Percentiles rank a stretch among this genome's conserved stretches.
These are phyloP conservation scores for Xanthorhoe designata DNA, from an alignment of 2,888 invertebrate genomes.

Conservation along the genomic window DNA sequence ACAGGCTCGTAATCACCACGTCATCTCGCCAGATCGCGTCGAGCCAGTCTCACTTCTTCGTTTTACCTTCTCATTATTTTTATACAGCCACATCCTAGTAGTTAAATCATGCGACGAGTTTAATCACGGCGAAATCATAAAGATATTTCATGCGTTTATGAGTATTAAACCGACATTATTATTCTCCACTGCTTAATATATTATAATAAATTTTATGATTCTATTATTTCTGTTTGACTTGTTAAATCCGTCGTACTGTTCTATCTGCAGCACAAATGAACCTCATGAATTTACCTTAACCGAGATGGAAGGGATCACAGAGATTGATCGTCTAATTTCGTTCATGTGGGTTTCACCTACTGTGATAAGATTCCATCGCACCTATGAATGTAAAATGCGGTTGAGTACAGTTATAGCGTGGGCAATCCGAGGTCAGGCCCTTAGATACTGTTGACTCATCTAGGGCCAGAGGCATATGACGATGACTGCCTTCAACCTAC, in stretches of 20 bases:
- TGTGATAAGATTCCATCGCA: constrained; percentile 37
- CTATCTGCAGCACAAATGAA: constrained; percentile 39
- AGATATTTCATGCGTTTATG: constrained; percentile 23
- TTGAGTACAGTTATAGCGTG: constrained; percentile 74
- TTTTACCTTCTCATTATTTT: constrained; percentile 46
- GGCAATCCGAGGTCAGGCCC: constrained; percentile 54
- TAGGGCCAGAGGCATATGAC: constrained; percentile 60
- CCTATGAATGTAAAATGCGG: constrained; percentile 46
- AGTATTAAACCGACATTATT: constrained; percentile 18
- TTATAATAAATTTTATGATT: constrained; percentile 3
- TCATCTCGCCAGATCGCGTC: constrained; percentile 53
- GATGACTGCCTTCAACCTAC: constrained; percentile 59
- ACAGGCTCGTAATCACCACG: constrained; percentile 55
- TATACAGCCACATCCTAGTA: constrained; percentile 42
- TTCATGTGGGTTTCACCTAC: constrained; percentile 30
- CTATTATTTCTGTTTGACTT: not conserved
- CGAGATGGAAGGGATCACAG: constrained; percentile 35
- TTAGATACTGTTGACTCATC: constrained; percentile 23
- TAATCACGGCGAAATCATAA: constrained; percentile 41
- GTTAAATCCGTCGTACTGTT: constrained; percentile 14
- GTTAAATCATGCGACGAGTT: constrained; percentile 44
- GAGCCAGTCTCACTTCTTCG: constrained; percentile 52
- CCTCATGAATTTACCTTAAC: constrained; percentile 36
- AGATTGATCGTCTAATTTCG: constrained; percentile 41
- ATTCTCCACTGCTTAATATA: not conserved